Percentiles rank a stretch among this genome's conserved stretches.
Evolutionary conservation across 23 tunicate genomes (phyloP).

Genomic region (Corella eumyota): DNA sequence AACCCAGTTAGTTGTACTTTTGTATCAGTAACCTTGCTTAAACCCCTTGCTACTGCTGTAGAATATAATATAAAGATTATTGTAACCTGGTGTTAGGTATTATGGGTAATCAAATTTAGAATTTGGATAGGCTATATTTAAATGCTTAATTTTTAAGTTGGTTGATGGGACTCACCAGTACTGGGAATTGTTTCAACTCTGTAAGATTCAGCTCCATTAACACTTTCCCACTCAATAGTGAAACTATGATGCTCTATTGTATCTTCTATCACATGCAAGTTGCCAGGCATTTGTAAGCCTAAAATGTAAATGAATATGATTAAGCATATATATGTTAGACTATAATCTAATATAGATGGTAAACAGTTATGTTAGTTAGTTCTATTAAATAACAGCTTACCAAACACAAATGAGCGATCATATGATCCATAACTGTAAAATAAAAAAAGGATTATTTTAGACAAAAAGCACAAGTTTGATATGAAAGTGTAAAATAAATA

Average conservation of each 20-base stretch:
- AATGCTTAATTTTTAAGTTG: too few species aligned
- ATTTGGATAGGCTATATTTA: too few species aligned
- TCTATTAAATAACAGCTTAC: conserved; percentile 28
- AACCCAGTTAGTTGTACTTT: conserved; percentile 30
- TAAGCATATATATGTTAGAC: neutral
- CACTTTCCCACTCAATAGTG: conserved; percentile 51
- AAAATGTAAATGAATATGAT: neutral
- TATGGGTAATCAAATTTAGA: too few species aligned
- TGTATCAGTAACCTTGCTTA: conserved; percentile 59
- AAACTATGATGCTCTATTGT: conserved; percentile 20
- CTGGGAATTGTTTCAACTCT: conserved; percentile 39
- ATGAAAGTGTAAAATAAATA: neutral
- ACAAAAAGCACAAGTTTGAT: conserved; percentile 2
- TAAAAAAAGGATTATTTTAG: neutral
- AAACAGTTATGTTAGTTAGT: too few species aligned
- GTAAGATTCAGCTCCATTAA: conserved; percentile 72
- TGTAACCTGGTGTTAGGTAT: too few species aligned
- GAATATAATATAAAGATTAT: too few species aligned
- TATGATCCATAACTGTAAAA: conserved; percentile 43
- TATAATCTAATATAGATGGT: neutral
- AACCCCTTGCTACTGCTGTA: too few species aligned
- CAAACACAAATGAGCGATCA: conserved; percentile 71
- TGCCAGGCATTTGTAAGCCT: conserved; percentile 50
- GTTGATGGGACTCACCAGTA: too few species aligned
- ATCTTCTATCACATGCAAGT: conserved; percentile 31